A percentile compares a stretch with the other conserved stretches of the same genome.
phyloP scores from a whole-genome alignment of 2,113 vertebrate species.

The Propithecus coquereli region DNA sequence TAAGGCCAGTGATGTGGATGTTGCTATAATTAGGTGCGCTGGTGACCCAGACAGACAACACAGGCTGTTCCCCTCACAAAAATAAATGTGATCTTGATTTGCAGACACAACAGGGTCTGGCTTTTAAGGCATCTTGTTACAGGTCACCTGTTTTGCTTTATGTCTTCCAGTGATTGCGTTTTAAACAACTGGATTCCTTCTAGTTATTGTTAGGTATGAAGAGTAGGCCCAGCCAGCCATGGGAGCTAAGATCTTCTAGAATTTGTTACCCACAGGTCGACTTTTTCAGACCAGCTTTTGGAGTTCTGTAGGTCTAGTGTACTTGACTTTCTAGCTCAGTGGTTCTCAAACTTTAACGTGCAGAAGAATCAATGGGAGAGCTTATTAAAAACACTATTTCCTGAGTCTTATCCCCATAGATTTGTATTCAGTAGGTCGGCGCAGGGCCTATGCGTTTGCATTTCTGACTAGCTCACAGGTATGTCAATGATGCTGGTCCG shows the following conservation, averaged over 20 bases:
- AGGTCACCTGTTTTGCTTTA: slow-evolving; percentile 14
- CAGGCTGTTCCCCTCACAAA: not conserved
- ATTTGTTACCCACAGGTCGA: not conserved
- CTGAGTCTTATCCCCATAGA: not conserved
- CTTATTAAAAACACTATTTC: not conserved
- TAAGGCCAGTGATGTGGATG: not conserved
- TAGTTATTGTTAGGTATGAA: not conserved
- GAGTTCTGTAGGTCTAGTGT: not conserved
- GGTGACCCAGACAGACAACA: slow-evolving; percentile 8
- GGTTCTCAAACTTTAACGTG: not conserved
- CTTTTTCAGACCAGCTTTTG: not conserved
- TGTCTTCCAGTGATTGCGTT: not conserved
- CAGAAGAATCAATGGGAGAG: not conserved
- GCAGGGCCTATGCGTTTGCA: not conserved
- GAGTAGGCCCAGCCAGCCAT: not conserved
- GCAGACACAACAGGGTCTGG: not conserved
- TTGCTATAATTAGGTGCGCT: slow-evolving; percentile 58
- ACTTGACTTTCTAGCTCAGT: not conserved
- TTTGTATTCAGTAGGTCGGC: not conserved
- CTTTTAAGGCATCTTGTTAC: not conserved
- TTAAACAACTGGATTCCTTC: not conserved
- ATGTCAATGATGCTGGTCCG: not conserved
- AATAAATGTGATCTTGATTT: slow-evolving; percentile 36
- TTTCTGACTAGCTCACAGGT: not conserved
- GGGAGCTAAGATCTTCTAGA: not conserved